Percentiles rank a stretch among this genome's conserved stretches.
phyloP scores from a whole-genome alignment of 2,113 vertebrate species.

The Poeciliopsis turrubarensis region DNA sequence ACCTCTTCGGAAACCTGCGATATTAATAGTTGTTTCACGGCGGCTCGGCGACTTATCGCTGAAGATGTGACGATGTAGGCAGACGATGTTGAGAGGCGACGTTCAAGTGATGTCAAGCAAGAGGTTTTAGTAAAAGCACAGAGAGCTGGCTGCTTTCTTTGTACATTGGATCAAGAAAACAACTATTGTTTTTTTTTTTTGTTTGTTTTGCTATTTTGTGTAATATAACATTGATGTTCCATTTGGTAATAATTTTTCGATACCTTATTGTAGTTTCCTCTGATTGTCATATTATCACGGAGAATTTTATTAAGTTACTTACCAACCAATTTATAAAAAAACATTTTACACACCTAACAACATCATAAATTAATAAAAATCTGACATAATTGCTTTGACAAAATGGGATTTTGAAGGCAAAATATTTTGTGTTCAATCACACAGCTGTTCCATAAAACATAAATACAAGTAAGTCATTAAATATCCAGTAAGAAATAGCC shows the following conservation, averaged over 20 bases:
- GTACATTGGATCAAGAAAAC: not conserved
- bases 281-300: not conserved
- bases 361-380: too few species aligned
- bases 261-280: too few species aligned
- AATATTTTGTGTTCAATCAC: too few species aligned
- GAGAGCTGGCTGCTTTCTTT: not conserved
- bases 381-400: too few species aligned
- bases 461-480: too few species aligned
- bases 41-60: not conserved
- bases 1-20: not conserved
- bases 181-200: not conserved
- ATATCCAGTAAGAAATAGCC: too few species aligned
- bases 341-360: too few species aligned
- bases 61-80: not conserved
- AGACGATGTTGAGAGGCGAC: not conserved
- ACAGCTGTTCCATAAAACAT: too few species aligned
- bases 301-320: not conserved
- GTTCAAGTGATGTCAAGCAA: not conserved
- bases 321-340: too few species aligned
- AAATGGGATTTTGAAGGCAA: too few species aligned
- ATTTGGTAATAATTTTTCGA: not conserved
- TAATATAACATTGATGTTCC: not conserved
- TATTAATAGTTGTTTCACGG: not conserved
- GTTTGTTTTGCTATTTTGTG: not conserved
- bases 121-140: constrained; percentile 1